Base-by-base conservation (phyloP, 2,888 invertebrate species). In the Tuberolachnus salignus region DNA sequence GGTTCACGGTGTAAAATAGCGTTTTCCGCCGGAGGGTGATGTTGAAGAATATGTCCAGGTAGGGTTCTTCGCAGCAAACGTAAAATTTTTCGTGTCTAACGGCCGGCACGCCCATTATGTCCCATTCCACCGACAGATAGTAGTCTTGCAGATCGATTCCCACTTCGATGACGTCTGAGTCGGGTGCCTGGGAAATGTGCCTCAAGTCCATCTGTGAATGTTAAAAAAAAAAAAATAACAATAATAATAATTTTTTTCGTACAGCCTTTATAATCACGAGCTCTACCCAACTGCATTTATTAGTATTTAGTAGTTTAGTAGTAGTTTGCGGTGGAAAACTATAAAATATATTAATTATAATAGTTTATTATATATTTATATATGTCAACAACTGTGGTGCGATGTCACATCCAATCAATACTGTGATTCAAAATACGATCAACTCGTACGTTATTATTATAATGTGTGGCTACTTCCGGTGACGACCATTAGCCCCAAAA, bases 101-200 rank as follows among this genome's bases (percentile, higher is more conserved):
- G 59, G 95, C 95, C 80, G 95, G 95, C 83, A 95, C 95, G 82
- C 93, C 91, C 91, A 98, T 92, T 84, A 95, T 95, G 87, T 98
- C 98, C 98, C 98, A 98, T 88, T 98, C 98, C 81, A 97, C 97
- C 84, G 96, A 96, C 86, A 96, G 94, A 88, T 95, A 95, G 86
- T 95, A 96, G 86, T 96, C 95, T 84, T 94, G 94, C 82, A 96
- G 88, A 86, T 96, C 95, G 84, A 96, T 95, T 82, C 95, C 95
- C 85, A 94, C 90, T 84, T 92, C 93, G 84, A 95, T 94, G 84
- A 91, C 90, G 86, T 95, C 94, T 80, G 94, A 94, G 86, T 94
- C 94, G 82, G 93, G 92, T 81, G 91, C 90, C 87, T 95, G 95
- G 83, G 92, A 91, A 83, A 95, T 88, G 87, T 96, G 96, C 84